Conservation (phyloP, 2,888 invertebrate species). For the Anthophora plumipes region DNA sequence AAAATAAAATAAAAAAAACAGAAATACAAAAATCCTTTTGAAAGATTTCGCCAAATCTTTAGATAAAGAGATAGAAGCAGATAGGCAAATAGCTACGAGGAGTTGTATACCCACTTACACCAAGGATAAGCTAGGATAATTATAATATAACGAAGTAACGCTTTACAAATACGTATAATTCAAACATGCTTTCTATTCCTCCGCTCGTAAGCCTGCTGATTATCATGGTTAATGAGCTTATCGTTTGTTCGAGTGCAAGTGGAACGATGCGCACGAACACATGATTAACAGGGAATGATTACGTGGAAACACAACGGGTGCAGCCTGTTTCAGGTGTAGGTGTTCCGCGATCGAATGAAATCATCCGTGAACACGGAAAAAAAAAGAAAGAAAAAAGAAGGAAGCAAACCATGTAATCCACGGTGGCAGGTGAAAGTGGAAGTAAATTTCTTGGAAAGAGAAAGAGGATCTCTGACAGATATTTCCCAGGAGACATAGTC, state of each 20-base stretch:
- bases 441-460: slow-evolving; percentile 69
- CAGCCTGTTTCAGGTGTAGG: not conserved
- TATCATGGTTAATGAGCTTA: slow-evolving; percentile 33
- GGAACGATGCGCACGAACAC: not conserved
- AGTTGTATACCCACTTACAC: too few relatives aligned
- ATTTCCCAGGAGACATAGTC: slow-evolving; percentile 61
- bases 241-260: slow-evolving; percentile 27
- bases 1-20: too few relatives aligned
- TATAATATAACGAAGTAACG: slow-evolving; percentile 8
- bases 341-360: slow-evolving; percentile 15
- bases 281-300: slow-evolving; percentile 25
- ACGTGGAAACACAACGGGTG: not conserved
- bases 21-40: too few relatives aligned
- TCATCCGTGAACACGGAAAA: not conserved
- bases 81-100: too few relatives aligned
- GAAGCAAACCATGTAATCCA: not conserved
- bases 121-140: slow-evolving; percentile 1
- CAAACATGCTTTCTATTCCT: slow-evolving; percentile 19
- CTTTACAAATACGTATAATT: slow-evolving; percentile 18
- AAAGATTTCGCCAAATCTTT: too few relatives aligned
- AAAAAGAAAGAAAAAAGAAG: too few relatives aligned
- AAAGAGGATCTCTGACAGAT: slow-evolving; percentile 55
- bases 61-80: too few relatives aligned
- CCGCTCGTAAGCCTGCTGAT: slow-evolving; percentile 5
- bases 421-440: slow-evolving; percentile 35